These are phyloP conservation scores for Pterophyllum scalare DNA, from an alignment of 2,113 vertebrate species.

Conservation along the genomic window DNA sequence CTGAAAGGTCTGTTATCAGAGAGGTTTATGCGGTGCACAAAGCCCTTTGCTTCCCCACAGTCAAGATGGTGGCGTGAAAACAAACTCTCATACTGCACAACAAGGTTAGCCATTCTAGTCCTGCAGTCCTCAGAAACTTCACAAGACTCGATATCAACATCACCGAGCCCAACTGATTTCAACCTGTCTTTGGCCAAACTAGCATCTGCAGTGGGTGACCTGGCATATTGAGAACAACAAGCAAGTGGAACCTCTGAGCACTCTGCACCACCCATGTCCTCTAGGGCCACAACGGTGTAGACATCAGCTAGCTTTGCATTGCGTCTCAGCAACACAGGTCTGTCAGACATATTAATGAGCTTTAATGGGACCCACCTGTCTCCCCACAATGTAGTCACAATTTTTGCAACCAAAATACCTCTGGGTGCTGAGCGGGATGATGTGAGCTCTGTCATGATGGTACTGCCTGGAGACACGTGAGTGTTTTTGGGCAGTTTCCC, in stretches of 20 bases:
- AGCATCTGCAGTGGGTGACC: neutral
- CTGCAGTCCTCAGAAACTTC: neutral
- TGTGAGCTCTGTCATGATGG: neutral
- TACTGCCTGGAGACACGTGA: neutral
- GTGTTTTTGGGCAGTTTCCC: too few species aligned
- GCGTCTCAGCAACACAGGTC: neutral
- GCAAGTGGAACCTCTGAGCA: neutral
- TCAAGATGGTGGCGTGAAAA: neutral
- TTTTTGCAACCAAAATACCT: neutral
- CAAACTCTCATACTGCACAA: neutral
- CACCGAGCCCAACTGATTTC: neutral
- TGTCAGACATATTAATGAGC: constrained; percentile 1
- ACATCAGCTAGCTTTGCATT: constrained; percentile 36
- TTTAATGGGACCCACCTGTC: constrained; percentile 22
- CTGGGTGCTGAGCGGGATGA: neutral
- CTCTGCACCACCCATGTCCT: constrained; percentile 2
- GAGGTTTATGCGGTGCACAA: neutral
- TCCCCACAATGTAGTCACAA: constrained; percentile 1
- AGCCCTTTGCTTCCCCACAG: neutral
- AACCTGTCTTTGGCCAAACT: neutral
- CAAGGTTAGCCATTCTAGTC: neutral
- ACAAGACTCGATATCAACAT: neutral
- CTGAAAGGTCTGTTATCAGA: constrained; percentile 12
- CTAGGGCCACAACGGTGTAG: neutral
- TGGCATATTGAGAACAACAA: neutral